Evolutionary conservation across 2,888 invertebrate species (phyloP), one percentile per base, ranked within the genome.

Genomic region (Mamestra brassicae): DNA sequence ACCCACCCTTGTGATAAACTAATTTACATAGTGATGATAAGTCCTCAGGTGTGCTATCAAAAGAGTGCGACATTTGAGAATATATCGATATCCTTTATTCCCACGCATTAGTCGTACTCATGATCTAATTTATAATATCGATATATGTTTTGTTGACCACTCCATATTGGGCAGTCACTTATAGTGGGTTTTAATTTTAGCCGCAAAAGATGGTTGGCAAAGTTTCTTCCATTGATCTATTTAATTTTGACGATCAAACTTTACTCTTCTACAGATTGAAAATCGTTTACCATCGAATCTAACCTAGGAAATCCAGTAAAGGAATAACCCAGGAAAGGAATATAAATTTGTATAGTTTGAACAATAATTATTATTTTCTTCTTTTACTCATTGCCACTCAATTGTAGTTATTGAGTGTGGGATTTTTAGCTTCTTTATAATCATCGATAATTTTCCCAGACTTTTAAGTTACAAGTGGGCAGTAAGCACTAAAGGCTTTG

Each of bases 21-120:
- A 65, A 84, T 81, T 84, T 80, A 81, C 76, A 84, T 76, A 84
- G 2, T 36, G 60, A 67, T 76, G 38, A 80, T 67, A 80, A 81
- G 34, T 69, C 13, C 65, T 66, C 76, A 71, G 76, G 45, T 76
- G 68, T 68, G 66, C 55, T 13, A 71, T 65, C 55, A 72, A 81
- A 73, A 76, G 42, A 58, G 55, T 67, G 34, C 34, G 58, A 54
- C 42, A 50, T 34, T 50, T 55, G 47, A 55, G 38, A 73, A 73
- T 68, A 45, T 54, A 45, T 54, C 15, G 42, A 76, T 81, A 71
- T 54, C 26, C 42, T 55, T 70, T 52, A 77, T 85, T 83, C 83
- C 78, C 78, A 85, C 85, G 82, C 61, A 57, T 57, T 38, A 10
- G 11, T 60, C 15, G 34, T 11, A 4, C 42, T 34, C 58, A 60